Percentiles rank a stretch among this genome's conserved stretches.
phyloP scores from a whole-genome alignment of 2,113 vertebrate genomes.

The Rana temporaria region DNA sequence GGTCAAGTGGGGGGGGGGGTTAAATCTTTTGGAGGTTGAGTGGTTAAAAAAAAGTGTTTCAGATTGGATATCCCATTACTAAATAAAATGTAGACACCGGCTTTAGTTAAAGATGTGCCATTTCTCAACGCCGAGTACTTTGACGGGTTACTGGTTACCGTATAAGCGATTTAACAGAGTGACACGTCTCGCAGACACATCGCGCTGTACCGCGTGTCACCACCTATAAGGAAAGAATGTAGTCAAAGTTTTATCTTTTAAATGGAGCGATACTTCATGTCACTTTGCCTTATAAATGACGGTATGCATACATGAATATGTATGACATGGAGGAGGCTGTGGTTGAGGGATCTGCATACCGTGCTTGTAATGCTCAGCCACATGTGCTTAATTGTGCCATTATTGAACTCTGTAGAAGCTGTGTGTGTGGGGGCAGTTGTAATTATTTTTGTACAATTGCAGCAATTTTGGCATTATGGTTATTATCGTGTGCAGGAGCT shows the following conservation, averaged over 20 bases:
- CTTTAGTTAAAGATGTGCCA: background rate
- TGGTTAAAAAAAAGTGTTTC: background rate
- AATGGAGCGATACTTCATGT: constrained; percentile 25
- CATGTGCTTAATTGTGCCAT: background rate
- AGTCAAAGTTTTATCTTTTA: constrained; percentile 37
- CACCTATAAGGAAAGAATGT: constrained; percentile 30
- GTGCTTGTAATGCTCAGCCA: background rate
- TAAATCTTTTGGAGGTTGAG: no score
- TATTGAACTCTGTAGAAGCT: background rate
- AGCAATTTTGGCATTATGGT: background rate
- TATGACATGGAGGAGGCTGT: constrained; percentile 20
- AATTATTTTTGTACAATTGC: constrained; percentile 1
- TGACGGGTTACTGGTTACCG: constrained; percentile 12
- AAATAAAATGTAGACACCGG: background rate
- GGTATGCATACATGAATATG: constrained; percentile 31
- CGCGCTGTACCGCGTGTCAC: constrained; percentile 1
- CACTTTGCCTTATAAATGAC: constrained; percentile 30
- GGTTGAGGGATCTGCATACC: background rate
- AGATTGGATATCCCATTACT: background rate
- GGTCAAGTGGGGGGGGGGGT: no score
- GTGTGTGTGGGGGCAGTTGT: background rate
- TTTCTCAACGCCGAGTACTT: background rate
- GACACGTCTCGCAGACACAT: constrained; percentile 27
- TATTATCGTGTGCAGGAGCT: no score
- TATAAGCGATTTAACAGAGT: constrained; percentile 20